phyloP scores from a whole-genome alignment of 2,888 invertebrate genomes.

The Ormyrus labotus region DNA sequence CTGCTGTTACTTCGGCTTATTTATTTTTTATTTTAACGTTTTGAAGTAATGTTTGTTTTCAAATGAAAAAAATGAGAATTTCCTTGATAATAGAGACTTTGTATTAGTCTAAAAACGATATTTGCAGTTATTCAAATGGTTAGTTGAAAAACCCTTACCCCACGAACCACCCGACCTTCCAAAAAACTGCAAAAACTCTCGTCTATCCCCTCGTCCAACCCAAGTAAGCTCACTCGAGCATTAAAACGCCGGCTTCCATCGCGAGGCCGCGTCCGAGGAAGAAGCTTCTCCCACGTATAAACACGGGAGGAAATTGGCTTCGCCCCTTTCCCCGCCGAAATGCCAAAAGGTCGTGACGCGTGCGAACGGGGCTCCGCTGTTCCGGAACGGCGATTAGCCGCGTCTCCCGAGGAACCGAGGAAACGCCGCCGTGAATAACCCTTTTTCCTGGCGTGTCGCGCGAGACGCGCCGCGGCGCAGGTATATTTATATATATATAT shows the following conservation, averaged over 20 bases:
- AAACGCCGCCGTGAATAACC: slow-evolving; percentile 38
- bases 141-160: too few relatives aligned
- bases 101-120: too few relatives aligned
- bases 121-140: too few relatives aligned
- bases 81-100: too few relatives aligned
- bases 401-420: slow-evolving; percentile 55
- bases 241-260: slow-evolving; percentile 14
- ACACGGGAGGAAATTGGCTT: slow-evolving; percentile 47
- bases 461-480: not conserved
- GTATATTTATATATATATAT: not conserved
- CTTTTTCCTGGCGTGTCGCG: slow-evolving; percentile 32
- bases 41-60: too few relatives aligned
- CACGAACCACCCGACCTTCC: too few relatives aligned
- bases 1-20: too few relatives aligned
- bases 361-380: slow-evolving; percentile 46
- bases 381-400: slow-evolving; percentile 56
- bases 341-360: slow-evolving; percentile 39
- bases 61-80: too few relatives aligned
- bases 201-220: too few relatives aligned
- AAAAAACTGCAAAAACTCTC: too few relatives aligned
- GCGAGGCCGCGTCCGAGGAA: not conserved
- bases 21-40: too few relatives aligned
- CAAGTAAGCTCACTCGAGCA: not conserved
- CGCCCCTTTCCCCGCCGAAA: slow-evolving; percentile 22
- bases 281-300: not conserved